Evolutionary conservation across 2,113 vertebrate genomes (phyloP), one percentile per base, ranked within the genome.

Genomic region (Leuciscus idus): DNA sequence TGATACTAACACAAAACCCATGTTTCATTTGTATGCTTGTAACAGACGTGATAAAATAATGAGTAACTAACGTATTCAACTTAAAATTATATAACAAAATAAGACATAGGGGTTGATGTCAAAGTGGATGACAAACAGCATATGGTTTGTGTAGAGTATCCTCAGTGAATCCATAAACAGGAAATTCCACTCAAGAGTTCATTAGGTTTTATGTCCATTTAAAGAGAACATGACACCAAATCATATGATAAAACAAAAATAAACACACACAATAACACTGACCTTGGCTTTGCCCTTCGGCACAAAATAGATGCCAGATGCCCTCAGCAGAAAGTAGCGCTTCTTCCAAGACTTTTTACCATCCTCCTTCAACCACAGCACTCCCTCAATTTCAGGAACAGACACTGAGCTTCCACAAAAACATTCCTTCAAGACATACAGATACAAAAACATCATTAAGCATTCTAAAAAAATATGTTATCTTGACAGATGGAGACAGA

Each of bases 281-380:
- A 99, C 98, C 97, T 99, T 99, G 64, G 97, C 97, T 92, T 99
- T 99, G 89, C 98, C 98, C 94, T 99, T 99, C 61, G 98, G 98
- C 84, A 99, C 97, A 81, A 98, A 99, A 92, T 99, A 99, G 91
- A 99, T 97, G 85, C 98, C 98, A 83, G 98, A 99, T 57, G 98
- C 98, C 85, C 98, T 92, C 75, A 99, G 95, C 81, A 99, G 96
- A 93, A 99, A 99, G 88, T 99, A 99, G 74, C 98, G 96, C 82
- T 99, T 99, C 93, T 99, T 99, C 98, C 98, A 61, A 55, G 75
- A 77, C 75, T 77, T 77, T 55, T 77, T 77, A 30, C 75, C 75
- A 77, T 77, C 75, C 7, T 99, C 98, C 92, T 99, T 99, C 88
- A 99, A 94, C 97, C 97, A 99, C 89, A 99, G 92, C 66, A 99